Percentiles rank a stretch among this genome's conserved stretches.
Conservation (phyloP, 1,140 invertebrate species). For the Camponotus vicinus region DNA sequence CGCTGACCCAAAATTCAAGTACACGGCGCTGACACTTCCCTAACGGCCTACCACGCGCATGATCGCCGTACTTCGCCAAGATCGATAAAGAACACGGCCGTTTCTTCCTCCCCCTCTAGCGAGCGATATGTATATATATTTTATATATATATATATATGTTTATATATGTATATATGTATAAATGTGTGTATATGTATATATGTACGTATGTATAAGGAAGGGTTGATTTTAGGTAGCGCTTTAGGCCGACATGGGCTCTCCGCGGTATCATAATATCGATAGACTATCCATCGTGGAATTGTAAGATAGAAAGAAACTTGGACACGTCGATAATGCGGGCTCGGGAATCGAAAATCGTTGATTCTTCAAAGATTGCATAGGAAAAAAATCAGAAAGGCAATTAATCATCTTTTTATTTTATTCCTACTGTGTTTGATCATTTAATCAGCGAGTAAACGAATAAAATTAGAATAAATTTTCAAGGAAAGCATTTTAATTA, state of each 20-base stretch:
- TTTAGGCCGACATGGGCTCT: not conserved
- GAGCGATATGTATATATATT: not conserved
- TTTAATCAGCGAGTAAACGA: not conserved
- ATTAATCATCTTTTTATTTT: not conserved
- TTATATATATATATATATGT: not conserved
- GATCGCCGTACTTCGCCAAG: conserved; percentile 64
- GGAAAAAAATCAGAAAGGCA: not conserved
- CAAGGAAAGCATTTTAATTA: not conserved
- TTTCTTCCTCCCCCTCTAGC: conserved; percentile 28
- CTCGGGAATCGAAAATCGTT: not conserved
- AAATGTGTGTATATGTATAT: not conserved
- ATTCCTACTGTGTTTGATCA: not conserved
- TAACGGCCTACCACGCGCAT: conserved; percentile 62
- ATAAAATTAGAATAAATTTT: not conserved
- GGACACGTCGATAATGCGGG: not conserved
- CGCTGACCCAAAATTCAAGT: conserved; percentile 68
- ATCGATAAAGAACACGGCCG: conserved; percentile 69
- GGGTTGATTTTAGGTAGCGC: not conserved
- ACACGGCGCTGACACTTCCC: conserved; percentile 45
- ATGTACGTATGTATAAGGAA: not conserved
- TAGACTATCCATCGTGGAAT: not conserved
- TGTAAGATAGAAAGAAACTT: not conserved
- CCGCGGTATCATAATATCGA: conserved; percentile 13
- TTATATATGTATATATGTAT: not conserved
- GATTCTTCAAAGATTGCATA: not conserved